Evolutionary conservation across 2,797 vertebrate species (phyloP).

Genomic region (Crypturellus tataupa): DNA sequence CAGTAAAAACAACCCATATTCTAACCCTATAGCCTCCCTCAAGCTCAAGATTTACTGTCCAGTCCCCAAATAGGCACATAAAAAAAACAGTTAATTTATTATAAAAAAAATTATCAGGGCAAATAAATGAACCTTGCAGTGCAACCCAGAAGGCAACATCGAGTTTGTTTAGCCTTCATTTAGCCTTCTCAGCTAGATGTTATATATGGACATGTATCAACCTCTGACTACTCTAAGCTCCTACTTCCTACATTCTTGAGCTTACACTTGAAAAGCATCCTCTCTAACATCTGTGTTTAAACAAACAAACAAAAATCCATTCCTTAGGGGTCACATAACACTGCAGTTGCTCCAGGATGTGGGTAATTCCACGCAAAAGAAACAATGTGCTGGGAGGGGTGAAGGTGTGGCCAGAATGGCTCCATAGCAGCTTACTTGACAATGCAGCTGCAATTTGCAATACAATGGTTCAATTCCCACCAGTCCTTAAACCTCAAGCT

Average conservation of each 20-base stretch:
- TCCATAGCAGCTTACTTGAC: background rate
- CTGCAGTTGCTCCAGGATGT: slow-evolving; percentile 31
- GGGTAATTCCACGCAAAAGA: background rate
- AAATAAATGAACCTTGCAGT: background rate
- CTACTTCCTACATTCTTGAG: background rate
- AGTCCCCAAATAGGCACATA: background rate
- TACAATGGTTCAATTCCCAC: background rate
- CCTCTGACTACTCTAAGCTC: background rate
- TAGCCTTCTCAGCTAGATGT: background rate
- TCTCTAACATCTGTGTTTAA: background rate
- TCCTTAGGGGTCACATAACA: background rate
- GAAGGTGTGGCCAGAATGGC: slow-evolving; percentile 4
- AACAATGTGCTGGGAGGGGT: background rate
- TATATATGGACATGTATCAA: background rate
- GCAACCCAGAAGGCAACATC: background rate
- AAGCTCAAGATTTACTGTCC: background rate
- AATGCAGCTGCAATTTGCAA: background rate
- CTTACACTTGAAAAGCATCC: background rate
- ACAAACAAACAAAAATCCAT: background rate
- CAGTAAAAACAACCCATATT: background rate
- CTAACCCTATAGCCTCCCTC: background rate
- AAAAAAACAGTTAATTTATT: background rate
- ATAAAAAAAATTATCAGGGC: background rate
- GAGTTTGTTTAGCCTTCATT: too few relatives aligned
- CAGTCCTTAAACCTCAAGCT: background rate